phyloP scores from a whole-genome alignment of 2,888 invertebrate species.

The Mythimna ferrago region DNA sequence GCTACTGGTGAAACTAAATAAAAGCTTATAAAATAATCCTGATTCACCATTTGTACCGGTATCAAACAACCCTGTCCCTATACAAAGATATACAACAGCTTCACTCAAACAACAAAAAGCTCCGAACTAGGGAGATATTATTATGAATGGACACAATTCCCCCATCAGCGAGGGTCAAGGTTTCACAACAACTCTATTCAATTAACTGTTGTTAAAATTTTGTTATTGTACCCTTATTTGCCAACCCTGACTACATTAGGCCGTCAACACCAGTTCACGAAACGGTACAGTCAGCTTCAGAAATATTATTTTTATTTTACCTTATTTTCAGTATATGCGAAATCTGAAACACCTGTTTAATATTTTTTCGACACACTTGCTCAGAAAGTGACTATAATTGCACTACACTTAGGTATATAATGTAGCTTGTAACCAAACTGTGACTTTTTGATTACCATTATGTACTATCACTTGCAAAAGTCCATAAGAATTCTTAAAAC shows the following conservation, averaged over 20 bases:
- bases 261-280: constrained; percentile 4
- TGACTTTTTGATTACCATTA: too few relatives aligned
- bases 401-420: too few relatives aligned
- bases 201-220: constrained; percentile 6
- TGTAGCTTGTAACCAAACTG: too few relatives aligned
- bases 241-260: constrained; percentile 38
- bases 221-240: constrained; percentile 17
- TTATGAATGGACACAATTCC: constrained; percentile 11
- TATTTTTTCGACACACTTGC: too few relatives aligned
- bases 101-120: constrained; percentile 1
- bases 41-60: too few relatives aligned
- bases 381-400: too few relatives aligned
- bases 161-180: constrained; percentile 21
- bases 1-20: too few relatives aligned
- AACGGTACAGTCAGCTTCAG: neutral
- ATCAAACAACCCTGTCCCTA: neutral
- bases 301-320: neutral
- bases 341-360: too few relatives aligned
- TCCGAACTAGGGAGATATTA: neutral
- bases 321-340: too few relatives aligned
- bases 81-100: neutral
- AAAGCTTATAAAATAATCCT: too few relatives aligned
- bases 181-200: constrained; percentile 18
- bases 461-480: too few relatives aligned
- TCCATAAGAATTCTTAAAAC: too few relatives aligned